phyloP scores from a whole-genome alignment of 2,888 invertebrate genomes.

The Lordiphosa andalusiaca region DNA sequence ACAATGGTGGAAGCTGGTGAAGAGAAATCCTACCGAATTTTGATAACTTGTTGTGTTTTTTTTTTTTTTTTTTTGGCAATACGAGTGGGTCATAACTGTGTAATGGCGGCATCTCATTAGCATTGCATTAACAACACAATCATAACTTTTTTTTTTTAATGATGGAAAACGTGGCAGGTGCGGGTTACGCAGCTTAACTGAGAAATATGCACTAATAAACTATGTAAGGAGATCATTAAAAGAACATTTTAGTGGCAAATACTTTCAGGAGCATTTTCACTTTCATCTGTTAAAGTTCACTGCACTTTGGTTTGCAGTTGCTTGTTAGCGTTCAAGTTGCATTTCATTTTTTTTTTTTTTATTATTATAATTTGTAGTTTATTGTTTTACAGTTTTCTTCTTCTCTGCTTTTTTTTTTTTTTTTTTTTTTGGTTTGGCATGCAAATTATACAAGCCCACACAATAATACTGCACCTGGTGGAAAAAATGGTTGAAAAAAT shows the following conservation, averaged over 20 bases:
- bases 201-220: slow-evolving; percentile 1
- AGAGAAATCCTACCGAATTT: slow-evolving; percentile 28
- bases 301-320: slow-evolving; percentile 45
- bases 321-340: slow-evolving; percentile 53
- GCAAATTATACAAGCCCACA: slow-evolving; percentile 52
- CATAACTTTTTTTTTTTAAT: slow-evolving; percentile 51
- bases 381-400: slow-evolving; percentile 37
- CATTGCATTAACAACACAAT: slow-evolving; percentile 57
- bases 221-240: background rate
- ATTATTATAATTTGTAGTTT: slow-evolving; percentile 54
- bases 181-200: no score
- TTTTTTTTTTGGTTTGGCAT: slow-evolving; percentile 52
- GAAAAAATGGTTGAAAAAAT: slow-evolving; percentile 41
- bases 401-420: no score
- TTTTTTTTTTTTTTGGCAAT: slow-evolving; percentile 29
- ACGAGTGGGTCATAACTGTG: slow-evolving; percentile 50
- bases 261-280: slow-evolving; percentile 52
- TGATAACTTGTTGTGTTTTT: no score
- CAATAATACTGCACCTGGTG: slow-evolving; percentile 29
- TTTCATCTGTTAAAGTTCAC: slow-evolving; percentile 57
- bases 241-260: background rate
- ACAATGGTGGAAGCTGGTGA: slow-evolving; percentile 20
- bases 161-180: slow-evolving; percentile 58
- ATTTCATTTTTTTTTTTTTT: slow-evolving; percentile 44
- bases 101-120: slow-evolving; percentile 51